Evolutionary conservation across 1,140 invertebrate species (phyloP).

Genomic region (Diplogasteroides magnus): DNA sequence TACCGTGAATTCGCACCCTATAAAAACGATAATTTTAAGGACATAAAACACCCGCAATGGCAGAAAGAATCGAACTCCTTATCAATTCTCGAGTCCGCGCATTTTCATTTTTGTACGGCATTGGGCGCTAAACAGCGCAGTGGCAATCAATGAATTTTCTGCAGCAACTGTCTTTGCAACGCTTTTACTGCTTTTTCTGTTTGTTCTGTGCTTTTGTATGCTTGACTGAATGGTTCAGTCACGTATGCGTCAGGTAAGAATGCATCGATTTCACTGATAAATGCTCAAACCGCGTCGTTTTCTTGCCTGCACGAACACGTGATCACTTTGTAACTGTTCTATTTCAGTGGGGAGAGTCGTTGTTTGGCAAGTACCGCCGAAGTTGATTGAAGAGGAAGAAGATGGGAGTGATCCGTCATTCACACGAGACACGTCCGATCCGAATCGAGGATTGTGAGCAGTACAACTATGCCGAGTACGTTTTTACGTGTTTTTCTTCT

Average conservation of each 20-base stretch:
- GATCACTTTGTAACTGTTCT: no score
- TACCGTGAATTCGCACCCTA: no score
- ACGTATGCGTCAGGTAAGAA: no score
- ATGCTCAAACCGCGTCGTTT: background rate
- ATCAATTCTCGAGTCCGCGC: background rate
- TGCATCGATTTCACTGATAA: background rate
- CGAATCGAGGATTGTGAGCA: slow-evolving; percentile 18
- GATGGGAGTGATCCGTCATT: slow-evolving; percentile 16
- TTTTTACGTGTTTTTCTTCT: no score
- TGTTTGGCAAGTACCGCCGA: no score
- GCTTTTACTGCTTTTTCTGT: background rate
- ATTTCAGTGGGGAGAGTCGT: no score
- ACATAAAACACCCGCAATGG: no score
- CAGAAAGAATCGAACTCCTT: background rate
- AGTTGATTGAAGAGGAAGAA: no score
- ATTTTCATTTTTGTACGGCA: no score
- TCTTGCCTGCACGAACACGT: background rate
- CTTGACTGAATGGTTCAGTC: background rate
- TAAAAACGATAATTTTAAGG: no score
- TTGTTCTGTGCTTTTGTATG: background rate
- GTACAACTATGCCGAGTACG: slow-evolving; percentile 19
- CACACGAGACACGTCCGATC: slow-evolving; percentile 8
- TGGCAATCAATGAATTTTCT: background rate
- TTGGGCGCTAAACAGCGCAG: background rate
- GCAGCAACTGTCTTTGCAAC: background rate